Evolutionary conservation across 2,797 vertebrate species (phyloP), one percentile per base, ranked within the genome.

Genomic region (Crypturellus tataupa): DNA sequence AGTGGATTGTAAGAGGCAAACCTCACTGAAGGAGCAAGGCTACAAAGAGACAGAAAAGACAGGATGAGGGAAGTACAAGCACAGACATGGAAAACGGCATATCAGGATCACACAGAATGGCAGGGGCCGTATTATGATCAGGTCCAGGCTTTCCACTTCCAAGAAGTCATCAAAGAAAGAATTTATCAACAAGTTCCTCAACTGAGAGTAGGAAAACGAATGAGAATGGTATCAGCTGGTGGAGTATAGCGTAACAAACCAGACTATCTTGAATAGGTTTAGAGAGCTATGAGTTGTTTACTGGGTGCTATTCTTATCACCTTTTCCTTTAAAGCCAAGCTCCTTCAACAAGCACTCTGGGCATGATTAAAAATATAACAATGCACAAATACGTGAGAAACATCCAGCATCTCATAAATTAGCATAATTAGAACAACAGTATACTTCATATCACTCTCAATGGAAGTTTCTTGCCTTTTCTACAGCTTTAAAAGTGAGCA

Each of bases 21-120:
- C 40, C 29, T 9, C 0, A 1, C 18, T 29, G 63, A 62, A 2
- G 6, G 42, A 40, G 37, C 23, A 51, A 37, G 31, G 19, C 25
- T 81, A 35, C 27, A 55, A 71, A 47, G 5, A 65, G 35, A 47
- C 7, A 65, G 35, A 47, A 56, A 84, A 10, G 24, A 11, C 27
- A n/a, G 58, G 6, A 77, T 20, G 31, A 55, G 8, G 25, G 33
- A 4, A 29, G 5, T n/a, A 12, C 1, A 37, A 35, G 35, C 8
- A 31, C 0, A 0, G 29, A 46, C 7, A 70, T 3, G 46, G 31
- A 78, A 75, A 60, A 33, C 12, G 42, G n/a, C 0, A 0, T 20
- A 62, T 14, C 25, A 53, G 37, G 14, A 19, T 49, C 63, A 88
- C 29, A 76, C 53, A 55, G 3, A n/a, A 49, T 20, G 25, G 10